Evolutionary conservation across 2,797 vertebrate species (phyloP).

Genomic region (Liasis olivaceus): DNA sequence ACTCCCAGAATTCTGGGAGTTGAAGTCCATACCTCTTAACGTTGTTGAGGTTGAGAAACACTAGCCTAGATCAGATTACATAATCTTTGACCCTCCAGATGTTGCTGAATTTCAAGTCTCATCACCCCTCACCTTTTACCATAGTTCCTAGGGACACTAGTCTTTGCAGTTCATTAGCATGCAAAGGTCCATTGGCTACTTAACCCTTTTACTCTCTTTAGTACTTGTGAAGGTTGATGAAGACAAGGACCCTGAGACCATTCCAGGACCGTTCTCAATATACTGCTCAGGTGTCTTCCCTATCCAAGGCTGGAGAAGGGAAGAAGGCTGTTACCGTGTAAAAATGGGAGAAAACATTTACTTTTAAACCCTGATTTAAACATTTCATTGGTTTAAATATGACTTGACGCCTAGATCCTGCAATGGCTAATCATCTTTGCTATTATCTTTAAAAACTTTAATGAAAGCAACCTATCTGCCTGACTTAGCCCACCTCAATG

Average conservation of each 20-base stretch:
- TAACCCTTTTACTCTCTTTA: neutral
- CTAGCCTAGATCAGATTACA: too few species aligned
- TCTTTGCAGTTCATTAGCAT: too few species aligned
- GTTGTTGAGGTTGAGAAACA: too few species aligned
- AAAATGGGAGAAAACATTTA: neutral
- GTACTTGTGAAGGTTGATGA: neutral
- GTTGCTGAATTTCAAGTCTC: too few species aligned
- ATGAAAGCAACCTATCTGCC: neutral
- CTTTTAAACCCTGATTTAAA: neutral
- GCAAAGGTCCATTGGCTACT: neutral
- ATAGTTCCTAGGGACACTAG: too few species aligned
- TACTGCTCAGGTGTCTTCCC: neutral
- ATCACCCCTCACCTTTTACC: too few species aligned
- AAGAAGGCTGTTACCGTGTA: neutral
- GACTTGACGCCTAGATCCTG: neutral
- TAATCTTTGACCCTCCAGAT: too few species aligned
- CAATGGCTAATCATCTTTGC: neutral
- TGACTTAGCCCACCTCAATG: neutral
- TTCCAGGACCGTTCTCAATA: neutral
- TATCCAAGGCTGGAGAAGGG: neutral
- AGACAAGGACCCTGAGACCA: neutral
- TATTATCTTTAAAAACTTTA: neutral
- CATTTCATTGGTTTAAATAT: neutral
- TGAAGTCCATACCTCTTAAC: too few species aligned
- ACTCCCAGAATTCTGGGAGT: too few species aligned